phyloP scores from a whole-genome alignment of 2,888 invertebrate genomes.

The Caenorhabditis sp. region DNA sequence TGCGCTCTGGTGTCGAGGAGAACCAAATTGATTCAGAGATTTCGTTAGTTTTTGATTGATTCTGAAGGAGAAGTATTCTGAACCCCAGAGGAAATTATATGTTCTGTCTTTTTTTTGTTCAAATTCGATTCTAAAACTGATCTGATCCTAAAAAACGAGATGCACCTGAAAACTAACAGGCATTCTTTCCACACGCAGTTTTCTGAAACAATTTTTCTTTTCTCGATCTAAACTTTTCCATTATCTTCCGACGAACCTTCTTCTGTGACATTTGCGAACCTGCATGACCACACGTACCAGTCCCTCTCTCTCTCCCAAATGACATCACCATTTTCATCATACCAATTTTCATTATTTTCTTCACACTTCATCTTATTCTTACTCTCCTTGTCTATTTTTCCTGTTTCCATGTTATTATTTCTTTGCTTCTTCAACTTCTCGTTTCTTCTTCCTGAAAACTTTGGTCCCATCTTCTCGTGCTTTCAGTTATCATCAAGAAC shows the following conservation, averaged over 20 bases:
- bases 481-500: slow-evolving; percentile 24
- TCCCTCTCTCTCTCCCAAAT: neutral
- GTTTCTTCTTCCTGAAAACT: slow-evolving; percentile 38
- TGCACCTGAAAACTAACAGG: too few species aligned
- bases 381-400: neutral
- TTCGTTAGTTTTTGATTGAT: neutral
- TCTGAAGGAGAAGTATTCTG: neutral
- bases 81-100: too few species aligned
- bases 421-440: neutral
- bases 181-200: too few species aligned
- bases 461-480: slow-evolving; percentile 39
- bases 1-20: slow-evolving; percentile 9
- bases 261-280: neutral
- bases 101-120: neutral
- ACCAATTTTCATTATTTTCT: slow-evolving; percentile 20
- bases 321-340: slow-evolving; percentile 5
- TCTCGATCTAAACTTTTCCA: neutral
- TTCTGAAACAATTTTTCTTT: too few species aligned
- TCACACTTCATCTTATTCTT: slow-evolving; percentile 11
- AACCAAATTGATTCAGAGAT: neutral
- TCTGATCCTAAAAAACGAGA: too few species aligned
- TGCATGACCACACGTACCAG: slow-evolving; percentile 6
- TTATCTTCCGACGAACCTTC: neutral
- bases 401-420: slow-evolving; percentile 24
- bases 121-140: too few species aligned